phyloP scores from a whole-genome alignment of 2,113 vertebrate genomes.

The Dermatemys mawii region DNA sequence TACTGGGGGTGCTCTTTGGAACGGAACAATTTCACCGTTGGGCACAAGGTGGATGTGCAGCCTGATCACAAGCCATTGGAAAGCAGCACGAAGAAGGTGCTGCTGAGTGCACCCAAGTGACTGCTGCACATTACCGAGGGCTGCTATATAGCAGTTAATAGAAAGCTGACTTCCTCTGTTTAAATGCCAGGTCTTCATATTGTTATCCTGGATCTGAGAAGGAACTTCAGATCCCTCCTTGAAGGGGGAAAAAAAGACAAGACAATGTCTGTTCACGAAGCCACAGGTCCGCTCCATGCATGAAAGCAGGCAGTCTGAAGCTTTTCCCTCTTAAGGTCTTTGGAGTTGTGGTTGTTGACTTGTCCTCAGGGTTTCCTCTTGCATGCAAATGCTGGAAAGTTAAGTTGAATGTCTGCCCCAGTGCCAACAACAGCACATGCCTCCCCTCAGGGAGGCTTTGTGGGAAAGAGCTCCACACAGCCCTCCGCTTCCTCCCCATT shows the following conservation, averaged over 20 bases:
- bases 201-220: not conserved
- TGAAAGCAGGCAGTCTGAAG: not conserved
- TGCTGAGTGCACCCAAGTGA: not conserved
- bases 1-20: not conserved
- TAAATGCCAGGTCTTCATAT: not conserved
- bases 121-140: not conserved
- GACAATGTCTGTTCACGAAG: not conserved
- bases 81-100: not conserved
- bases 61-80: not conserved
- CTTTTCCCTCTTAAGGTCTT: not conserved
- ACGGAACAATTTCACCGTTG: not conserved
- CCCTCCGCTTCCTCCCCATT: rapidly evolving
- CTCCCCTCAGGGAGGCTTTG: not conserved
- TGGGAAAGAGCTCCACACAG: not conserved
- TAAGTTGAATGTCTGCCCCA: not conserved
- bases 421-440: not conserved
- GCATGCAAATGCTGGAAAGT: rapidly evolving
- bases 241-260: not conserved
- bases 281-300: not conserved
- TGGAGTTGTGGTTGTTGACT: not conserved
- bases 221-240: not conserved
- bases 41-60: not conserved
- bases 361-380: not conserved
- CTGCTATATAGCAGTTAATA: not conserved
- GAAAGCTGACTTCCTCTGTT: not conserved